Base-by-base conservation (phyloP, 1,140 invertebrate genomes). In the Drosophila nigrodunni region DNA sequence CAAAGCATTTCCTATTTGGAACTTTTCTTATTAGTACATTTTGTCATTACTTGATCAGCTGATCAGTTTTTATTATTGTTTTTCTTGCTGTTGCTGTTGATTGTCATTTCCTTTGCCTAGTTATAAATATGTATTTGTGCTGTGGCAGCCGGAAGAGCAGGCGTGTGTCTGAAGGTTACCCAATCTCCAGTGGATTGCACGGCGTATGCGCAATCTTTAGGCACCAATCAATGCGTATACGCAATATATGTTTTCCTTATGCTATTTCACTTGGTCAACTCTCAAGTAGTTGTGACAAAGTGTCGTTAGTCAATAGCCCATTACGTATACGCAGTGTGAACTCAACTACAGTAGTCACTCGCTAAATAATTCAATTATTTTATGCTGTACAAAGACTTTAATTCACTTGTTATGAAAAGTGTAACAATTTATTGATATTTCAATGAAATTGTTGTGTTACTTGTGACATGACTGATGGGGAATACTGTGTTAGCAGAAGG, bases 151-250 rank as follows among this genome's bases (percentile, higher is more conserved):
- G 82, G 82, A 86, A 86, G 78, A 77, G 44, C 55, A 43, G 43
- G 8, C 18, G 25, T n/a, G 37, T 15, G 52, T 30, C 25, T 43
- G 46, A 76, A 77, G 74, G 81, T 85, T 79, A 55, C 15, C 21
- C 62, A 44, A 73, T 62, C 25, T 35, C 47, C 64, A 61, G 18
- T 11, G 68, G 43, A 35, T 60, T 25, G 8, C 73, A 59, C 49
- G 57, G 70, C 82, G 78, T 85, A 85, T 83, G 61, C 80, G 80
- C 67, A 82, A 82, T 78, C 55, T 60, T 47, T 11, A 7, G 50
- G 8, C 50, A 39, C 35, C 35, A 50, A 70, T 70, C 58, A 72
- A 43, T 52, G 66, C 82, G 75, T 64, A 86, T 85, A 69, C 82
- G 74, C 74, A 71, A 46, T 61, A 74, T n/a, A 11, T 39, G 34